These are phyloP conservation scores for Capromys pilorides DNA, from an alignment of 2,797 vertebrate genomes.

Conservation along the genomic window DNA sequence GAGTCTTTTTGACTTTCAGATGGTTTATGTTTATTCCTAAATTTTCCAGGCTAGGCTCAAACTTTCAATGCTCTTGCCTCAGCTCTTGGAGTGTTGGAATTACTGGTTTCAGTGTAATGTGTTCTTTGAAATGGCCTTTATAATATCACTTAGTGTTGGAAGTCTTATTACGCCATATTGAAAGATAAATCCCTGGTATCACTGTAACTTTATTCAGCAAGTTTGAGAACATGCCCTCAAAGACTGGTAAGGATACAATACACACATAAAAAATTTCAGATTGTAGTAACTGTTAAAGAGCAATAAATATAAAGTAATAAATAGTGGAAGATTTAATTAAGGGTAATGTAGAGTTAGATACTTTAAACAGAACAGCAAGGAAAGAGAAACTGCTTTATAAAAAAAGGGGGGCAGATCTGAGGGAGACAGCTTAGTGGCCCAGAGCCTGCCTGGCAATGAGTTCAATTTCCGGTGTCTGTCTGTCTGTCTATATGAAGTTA, in stretches of 20 bases:
- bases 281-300: neutral
- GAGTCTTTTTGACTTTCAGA: neutral
- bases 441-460: no score
- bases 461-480: no score
- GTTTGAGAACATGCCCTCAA: conserved; percentile 18
- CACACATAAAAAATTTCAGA: conserved; percentile 15
- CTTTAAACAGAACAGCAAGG: neutral
- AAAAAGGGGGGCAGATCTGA: neutral
- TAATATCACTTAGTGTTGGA: neutral
- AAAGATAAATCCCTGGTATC: conserved; percentile 29
- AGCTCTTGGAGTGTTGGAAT: neutral
- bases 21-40: neutral
- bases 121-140: neutral
- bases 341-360: neutral
- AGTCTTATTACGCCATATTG: conserved; percentile 2
- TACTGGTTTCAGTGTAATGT: neutral
- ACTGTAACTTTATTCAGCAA: conserved; percentile 27
- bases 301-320: neutral
- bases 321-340: conserved; percentile 5
- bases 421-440: no score
- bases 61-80: neutral
- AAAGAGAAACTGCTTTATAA: conserved; percentile 26
- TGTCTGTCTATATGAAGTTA: conserved; percentile 1
- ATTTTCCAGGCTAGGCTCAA: neutral
- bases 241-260: conserved; percentile 5